phyloP scores from a whole-genome alignment of 2,113 vertebrate species.

The Epinephelus cyanopodus region DNA sequence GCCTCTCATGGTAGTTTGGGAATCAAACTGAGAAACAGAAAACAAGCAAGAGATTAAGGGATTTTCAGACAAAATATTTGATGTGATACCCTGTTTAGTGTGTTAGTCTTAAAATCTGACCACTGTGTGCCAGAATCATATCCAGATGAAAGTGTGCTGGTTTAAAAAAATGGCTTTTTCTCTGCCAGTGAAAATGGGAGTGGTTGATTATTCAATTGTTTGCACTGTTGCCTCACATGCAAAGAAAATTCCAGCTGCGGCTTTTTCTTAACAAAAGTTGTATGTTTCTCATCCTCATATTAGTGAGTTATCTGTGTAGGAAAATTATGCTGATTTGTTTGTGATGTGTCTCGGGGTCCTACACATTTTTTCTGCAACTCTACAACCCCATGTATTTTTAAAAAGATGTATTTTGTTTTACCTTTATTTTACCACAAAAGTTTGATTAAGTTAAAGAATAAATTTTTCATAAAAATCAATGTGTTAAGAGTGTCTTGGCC shows the following conservation, averaged over 20 bases:
- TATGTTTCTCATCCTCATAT: not conserved
- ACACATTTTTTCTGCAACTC: not conserved
- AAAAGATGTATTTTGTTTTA: not conserved
- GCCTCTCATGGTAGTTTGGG: constrained; percentile 19
- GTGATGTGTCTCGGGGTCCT: not conserved
- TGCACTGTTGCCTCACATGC: not conserved
- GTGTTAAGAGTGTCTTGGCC: not conserved
- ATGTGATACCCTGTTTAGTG: not conserved
- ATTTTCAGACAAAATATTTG: constrained; percentile 14
- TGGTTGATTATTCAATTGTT: constrained; percentile 19
- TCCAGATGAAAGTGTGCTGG: not conserved
- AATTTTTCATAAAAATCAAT: not conserved
- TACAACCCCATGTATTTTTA: not conserved
- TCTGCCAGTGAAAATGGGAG: constrained; percentile 1
- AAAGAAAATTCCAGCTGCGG: not conserved
- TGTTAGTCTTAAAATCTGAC: no score
- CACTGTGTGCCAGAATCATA: no score
- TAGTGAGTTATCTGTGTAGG: not conserved
- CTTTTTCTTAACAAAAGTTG: not conserved
- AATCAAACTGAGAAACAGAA: constrained; percentile 32
- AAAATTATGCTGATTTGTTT: not conserved
- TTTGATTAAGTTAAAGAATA: not conserved
- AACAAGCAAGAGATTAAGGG: constrained; percentile 22
- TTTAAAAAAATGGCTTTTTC: not conserved
- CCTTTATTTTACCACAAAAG: not conserved